Conservation (phyloP, 2,113 vertebrate genomes). For the Leptobrachium ailaonicum region DNA sequence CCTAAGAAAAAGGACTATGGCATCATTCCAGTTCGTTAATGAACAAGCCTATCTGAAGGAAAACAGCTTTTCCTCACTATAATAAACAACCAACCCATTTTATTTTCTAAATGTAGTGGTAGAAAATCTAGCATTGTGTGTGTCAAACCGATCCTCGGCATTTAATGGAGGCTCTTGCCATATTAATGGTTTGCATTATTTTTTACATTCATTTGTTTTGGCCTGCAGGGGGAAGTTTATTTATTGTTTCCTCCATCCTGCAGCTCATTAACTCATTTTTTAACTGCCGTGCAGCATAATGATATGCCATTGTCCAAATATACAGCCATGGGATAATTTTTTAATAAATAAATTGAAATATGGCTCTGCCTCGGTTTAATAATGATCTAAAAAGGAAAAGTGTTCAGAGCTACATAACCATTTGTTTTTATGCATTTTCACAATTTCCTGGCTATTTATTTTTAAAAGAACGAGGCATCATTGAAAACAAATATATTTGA, state of each 20-base stretch:
- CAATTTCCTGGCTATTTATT: no score
- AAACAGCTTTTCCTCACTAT: constrained; percentile 75
- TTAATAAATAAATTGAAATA: constrained; percentile 49
- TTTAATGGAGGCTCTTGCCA: constrained; percentile 72
- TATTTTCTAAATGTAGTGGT: constrained; percentile 73
- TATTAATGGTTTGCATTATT: constrained; percentile 76
- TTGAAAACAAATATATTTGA: no score
- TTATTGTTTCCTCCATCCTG: constrained; percentile 69
- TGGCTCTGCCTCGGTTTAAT: constrained; percentile 44
- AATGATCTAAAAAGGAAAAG: constrained; percentile 17
- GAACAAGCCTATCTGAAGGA: constrained; percentile 74
- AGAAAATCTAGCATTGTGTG: constrained; percentile 65
- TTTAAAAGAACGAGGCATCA: no score
- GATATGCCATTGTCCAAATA: constrained; percentile 65
- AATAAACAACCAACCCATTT: constrained; percentile 75
- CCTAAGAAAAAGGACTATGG: constrained; percentile 62
- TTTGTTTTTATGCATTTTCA: neutral
- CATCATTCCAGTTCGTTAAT: constrained; percentile 74
- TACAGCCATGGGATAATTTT: constrained; percentile 68
- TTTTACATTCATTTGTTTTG: constrained; percentile 80
- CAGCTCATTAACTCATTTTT: constrained; percentile 70
- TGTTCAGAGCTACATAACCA: constrained; percentile 15
- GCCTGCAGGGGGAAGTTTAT: constrained; percentile 67
- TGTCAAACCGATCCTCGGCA: constrained; percentile 62
- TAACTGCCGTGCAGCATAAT: constrained; percentile 59